Evolutionary conservation across 1,140 invertebrate genomes (phyloP).

Genomic region (Agrypnia vestita): DNA sequence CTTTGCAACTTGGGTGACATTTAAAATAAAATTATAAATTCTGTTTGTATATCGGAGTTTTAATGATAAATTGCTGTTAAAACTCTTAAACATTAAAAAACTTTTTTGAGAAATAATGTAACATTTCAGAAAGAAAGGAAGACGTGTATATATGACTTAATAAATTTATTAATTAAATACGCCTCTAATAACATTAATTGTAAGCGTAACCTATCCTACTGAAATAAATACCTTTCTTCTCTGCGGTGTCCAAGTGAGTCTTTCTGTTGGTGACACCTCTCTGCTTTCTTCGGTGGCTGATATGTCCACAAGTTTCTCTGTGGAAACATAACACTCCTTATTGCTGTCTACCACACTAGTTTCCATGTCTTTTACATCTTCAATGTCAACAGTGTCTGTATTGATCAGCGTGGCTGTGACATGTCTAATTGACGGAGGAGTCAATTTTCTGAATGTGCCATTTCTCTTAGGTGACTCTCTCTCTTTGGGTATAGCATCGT

Average conservation of each 20-base stretch:
- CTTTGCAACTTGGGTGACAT: too few relatives aligned
- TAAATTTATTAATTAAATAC: too few relatives aligned
- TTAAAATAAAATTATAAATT: too few relatives aligned
- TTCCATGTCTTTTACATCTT: constrained; percentile 40
- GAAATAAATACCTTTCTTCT: constrained; percentile 47
- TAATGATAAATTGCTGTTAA: too few relatives aligned
- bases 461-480: constrained; percentile 69
- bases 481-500: constrained; percentile 37
- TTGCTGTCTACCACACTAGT: constrained; percentile 53
- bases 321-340: constrained; percentile 49
- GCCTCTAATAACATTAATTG: too few relatives aligned
- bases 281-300: constrained; percentile 7
- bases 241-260: constrained; percentile 36
- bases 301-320: constrained; percentile 35
- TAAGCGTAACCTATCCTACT: too few relatives aligned
- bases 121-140: too few relatives aligned
- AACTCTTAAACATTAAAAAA: too few relatives aligned
- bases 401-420: constrained; percentile 32
- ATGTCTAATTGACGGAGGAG: constrained; percentile 60
- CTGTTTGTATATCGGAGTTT: too few relatives aligned
- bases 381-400: constrained; percentile 26
- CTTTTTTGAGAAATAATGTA: too few relatives aligned
- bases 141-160: background rate
- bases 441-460: constrained; percentile 69
- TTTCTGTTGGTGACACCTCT: constrained; percentile 36